These are phyloP conservation scores for Pelodiscus sinensis DNA, from an alignment of 2,113 vertebrate species.

Conservation along the genomic window DNA sequence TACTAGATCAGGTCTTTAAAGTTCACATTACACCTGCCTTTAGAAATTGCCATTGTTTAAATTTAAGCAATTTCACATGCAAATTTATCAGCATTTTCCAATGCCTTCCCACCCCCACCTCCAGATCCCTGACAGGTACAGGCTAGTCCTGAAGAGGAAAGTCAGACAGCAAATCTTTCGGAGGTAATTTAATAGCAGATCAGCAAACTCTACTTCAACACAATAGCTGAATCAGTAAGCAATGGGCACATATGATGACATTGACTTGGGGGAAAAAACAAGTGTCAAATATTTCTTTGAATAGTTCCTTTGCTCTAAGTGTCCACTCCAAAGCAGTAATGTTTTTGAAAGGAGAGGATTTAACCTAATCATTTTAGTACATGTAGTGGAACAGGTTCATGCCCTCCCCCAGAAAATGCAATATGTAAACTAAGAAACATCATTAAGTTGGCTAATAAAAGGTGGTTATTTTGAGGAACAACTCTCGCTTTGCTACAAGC, in stretches of 20 bases:
- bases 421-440: not conserved
- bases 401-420: accelerated
- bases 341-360: not conserved
- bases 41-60: not conserved
- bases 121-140: not conserved
- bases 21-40: not conserved
- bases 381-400: accelerated
- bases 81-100: not conserved
- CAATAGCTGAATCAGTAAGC: not conserved
- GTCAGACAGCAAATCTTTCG: not conserved
- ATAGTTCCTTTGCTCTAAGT: not conserved
- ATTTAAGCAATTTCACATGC: not conserved
- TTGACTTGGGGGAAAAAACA: accelerated
- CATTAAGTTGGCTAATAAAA: not conserved
- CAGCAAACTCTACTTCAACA: not conserved
- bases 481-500: not conserved
- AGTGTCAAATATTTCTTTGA: not conserved
- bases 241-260: not conserved
- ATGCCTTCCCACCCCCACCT: not conserved
- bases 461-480: not conserved
- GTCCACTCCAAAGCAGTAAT: not conserved
- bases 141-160: not conserved
- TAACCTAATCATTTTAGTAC: not conserved
- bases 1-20: not conserved
- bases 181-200: not conserved